Evolutionary conservation across 2,888 invertebrate species (phyloP).

Genomic region (Clostera curtula): DNA sequence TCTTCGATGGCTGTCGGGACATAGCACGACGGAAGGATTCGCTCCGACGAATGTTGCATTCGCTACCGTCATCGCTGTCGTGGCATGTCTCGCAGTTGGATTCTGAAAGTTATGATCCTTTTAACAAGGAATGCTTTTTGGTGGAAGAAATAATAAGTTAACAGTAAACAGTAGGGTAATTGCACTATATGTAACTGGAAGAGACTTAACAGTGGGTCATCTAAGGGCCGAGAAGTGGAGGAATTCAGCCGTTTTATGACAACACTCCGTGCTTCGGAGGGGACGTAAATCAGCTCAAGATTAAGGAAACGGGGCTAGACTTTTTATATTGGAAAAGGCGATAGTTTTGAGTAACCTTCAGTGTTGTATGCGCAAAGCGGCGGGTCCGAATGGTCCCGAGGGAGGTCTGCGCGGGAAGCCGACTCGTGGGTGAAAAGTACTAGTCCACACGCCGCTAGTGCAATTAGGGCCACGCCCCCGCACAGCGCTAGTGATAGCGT

Average conservation of each 20-base stretch:
- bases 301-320: no score
- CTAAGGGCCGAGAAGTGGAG: no score
- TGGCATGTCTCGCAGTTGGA: constrained; percentile 63
- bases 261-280: no score
- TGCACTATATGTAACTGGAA: no score
- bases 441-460: constrained; percentile 62
- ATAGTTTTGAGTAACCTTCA: constrained; percentile 38
- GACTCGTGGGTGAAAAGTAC: constrained; percentile 62
- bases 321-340: no score
- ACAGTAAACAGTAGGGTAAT: no score
- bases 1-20: constrained; percentile 41
- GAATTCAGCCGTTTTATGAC: no score
- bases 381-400: constrained; percentile 37
- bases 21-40: constrained; percentile 59
- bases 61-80: constrained; percentile 65
- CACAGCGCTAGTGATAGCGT: constrained; percentile 54
- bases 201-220: no score
- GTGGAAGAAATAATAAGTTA: no score
- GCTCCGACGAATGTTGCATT: constrained; percentile 55
- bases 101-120: constrained; percentile 33
- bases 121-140: background rate
- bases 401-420: constrained; percentile 30
- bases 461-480: constrained; percentile 60
- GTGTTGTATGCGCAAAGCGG: constrained; percentile 61
- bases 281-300: no score